Conservation (phyloP, 1,140 invertebrate species). For the Ostrea denselamellosa region DNA sequence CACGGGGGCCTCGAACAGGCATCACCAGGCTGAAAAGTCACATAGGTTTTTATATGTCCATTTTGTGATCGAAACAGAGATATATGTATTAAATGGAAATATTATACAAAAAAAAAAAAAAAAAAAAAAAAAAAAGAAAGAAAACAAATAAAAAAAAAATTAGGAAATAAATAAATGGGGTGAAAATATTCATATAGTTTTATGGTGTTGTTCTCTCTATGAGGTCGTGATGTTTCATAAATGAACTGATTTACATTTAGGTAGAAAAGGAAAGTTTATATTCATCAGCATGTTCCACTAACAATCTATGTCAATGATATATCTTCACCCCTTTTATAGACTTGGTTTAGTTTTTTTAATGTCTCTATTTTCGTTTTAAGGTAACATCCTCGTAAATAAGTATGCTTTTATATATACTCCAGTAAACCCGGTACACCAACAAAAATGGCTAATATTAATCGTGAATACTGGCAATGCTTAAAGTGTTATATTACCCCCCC, state of each 20-base stretch:
- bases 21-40: constrained; percentile 35
- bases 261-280: not conserved
- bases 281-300: not conserved
- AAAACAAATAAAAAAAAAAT: not conserved
- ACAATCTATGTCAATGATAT: constrained; percentile 2
- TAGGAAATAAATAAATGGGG: not conserved
- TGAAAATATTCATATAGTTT: not conserved
- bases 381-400: not conserved
- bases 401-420: constrained; percentile 7
- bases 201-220: not conserved
- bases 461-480: too few relatives aligned
- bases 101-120: not conserved
- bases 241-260: not conserved
- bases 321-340: constrained; percentile 5
- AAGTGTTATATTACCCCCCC: not conserved
- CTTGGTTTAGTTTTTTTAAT: constrained; percentile 1
- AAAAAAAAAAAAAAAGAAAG: not conserved
- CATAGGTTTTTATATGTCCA: constrained; percentile 35
- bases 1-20: constrained; percentile 17
- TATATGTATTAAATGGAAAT: not conserved
- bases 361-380: not conserved
- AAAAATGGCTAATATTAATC: not conserved
- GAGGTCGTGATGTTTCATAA: not conserved
- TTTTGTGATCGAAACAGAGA: constrained; percentile 21
- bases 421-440: not conserved